Evolutionary conservation across 64 coral and sea anemone species (phyloP).

Genomic region (Orbicella faveolata): DNA sequence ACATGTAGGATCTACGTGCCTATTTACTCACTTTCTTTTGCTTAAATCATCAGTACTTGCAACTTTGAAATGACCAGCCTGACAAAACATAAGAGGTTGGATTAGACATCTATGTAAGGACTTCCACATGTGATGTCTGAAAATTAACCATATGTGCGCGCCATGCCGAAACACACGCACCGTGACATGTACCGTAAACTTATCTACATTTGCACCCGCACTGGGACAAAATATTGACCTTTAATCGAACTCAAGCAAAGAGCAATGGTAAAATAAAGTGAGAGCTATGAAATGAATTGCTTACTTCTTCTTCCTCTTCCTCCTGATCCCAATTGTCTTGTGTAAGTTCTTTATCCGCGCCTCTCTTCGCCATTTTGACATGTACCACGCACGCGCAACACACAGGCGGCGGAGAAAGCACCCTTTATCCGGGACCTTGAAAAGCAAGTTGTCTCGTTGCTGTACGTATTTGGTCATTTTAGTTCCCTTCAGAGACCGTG

Average conservation of each 20-base stretch:
- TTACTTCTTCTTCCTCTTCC: conserved; percentile 75
- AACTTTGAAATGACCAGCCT: conserved; percentile 68
- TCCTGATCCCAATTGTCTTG: conserved; percentile 91
- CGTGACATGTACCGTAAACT: background rate
- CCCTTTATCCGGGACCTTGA: conserved; percentile 36
- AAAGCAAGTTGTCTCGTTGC: conserved; percentile 19
- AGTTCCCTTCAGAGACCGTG: conserved; percentile 15
- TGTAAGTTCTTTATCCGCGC: conserved; percentile 70
- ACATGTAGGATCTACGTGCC: too few relatives aligned
- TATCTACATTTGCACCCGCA: background rate
- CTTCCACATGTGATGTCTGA: background rate
- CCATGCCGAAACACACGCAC: background rate
- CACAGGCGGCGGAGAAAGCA: background rate
- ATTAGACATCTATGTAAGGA: background rate
- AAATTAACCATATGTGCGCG: background rate
- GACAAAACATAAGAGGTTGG: background rate
- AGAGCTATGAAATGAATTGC: background rate
- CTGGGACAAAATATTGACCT: background rate
- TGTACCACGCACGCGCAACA: background rate
- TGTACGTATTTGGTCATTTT: conserved; percentile 46
- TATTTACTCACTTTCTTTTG: conserved; percentile 35
- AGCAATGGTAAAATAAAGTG: background rate
- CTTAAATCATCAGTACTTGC: conserved; percentile 66
- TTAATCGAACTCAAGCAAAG: background rate
- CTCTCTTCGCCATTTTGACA: conserved; percentile 74